phyloP scores from a whole-genome alignment of 2,888 invertebrate genomes.

The Sinhomidia bicolor region DNA sequence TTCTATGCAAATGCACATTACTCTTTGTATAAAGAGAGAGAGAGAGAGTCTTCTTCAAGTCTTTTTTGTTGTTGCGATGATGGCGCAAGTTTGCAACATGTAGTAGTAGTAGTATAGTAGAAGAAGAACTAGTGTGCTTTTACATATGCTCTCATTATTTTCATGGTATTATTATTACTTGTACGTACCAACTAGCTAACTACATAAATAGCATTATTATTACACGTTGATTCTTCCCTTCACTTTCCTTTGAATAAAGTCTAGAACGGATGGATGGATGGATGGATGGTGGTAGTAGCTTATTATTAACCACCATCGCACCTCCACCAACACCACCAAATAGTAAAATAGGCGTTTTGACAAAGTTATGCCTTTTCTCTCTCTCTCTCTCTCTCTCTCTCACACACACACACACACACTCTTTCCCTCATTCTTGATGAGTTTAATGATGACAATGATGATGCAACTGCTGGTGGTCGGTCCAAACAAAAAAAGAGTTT shows the following conservation, averaged over 20 bases:
- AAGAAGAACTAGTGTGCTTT: too few relatives aligned
- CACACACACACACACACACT: too few relatives aligned
- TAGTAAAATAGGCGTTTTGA: slow-evolving; percentile 29
- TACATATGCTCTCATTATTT: slow-evolving; percentile 17
- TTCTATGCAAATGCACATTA: not conserved
- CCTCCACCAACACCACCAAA: slow-evolving; percentile 36
- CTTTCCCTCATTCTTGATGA: too few relatives aligned
- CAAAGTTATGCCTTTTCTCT: not conserved
- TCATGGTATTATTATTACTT: not conserved
- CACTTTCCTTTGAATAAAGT: not conserved
- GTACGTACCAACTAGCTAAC: too few relatives aligned
- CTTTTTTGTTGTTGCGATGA: not conserved
- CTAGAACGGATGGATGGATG: slow-evolving; percentile 3
- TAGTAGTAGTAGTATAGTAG: too few relatives aligned
- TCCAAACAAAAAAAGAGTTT: not conserved
- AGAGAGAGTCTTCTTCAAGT: too few relatives aligned
- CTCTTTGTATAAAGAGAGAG: too few relatives aligned
- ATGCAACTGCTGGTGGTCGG: not conserved
- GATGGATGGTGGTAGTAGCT: slow-evolving; percentile 8
- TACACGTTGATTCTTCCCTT: not conserved
- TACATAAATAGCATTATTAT: slow-evolving; percentile 22
- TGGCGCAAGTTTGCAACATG: too few relatives aligned
- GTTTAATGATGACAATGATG: not conserved
- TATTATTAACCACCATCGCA: not conserved
- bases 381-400: too few relatives aligned